phyloP scores from a whole-genome alignment of 2,113 vertebrate genomes.

The Engystomops pustulosus region DNA sequence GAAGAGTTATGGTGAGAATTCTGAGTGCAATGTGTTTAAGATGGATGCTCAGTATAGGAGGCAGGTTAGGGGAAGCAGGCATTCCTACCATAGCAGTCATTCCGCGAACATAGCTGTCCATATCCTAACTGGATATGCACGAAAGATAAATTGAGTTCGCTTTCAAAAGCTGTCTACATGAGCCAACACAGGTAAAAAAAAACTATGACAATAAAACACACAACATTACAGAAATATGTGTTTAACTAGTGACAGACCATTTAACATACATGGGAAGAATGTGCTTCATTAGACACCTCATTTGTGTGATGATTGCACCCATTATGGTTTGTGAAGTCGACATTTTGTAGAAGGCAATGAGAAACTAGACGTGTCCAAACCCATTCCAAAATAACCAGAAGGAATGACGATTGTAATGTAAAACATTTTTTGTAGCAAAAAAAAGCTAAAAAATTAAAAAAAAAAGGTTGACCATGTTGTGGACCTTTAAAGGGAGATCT shows the following conservation, averaged over 20 bases:
- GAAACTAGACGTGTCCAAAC: background rate
- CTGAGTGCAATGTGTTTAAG: slow-evolving; percentile 23
- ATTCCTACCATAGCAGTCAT: slow-evolving; percentile 53
- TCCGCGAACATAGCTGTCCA: slow-evolving; percentile 37
- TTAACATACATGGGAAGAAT: background rate
- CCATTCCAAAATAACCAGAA: background rate
- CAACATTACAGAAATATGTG: slow-evolving; percentile 22
- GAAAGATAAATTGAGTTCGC: slow-evolving; percentile 38
- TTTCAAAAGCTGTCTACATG: slow-evolving; percentile 32
- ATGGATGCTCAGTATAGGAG: slow-evolving; percentile 35
- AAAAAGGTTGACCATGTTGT: background rate
- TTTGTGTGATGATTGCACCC: background rate
- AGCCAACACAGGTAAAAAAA: slow-evolving; percentile 3
- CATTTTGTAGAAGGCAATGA: background rate
- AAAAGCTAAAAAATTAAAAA: background rate
- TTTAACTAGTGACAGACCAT: slow-evolving; percentile 23
- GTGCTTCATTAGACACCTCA: background rate
- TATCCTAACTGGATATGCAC: slow-evolving; percentile 50
- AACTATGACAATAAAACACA: slow-evolving; percentile 17
- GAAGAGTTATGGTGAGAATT: slow-evolving; percentile 14
- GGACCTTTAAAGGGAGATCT: too few species aligned
- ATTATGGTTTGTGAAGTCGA: background rate
- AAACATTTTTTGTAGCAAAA: background rate
- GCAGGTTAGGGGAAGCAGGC: slow-evolving; percentile 40
- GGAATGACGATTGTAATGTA: too few species aligned